Base-by-base conservation (phyloP, 2,113 vertebrate genomes). In the Accipiter cooperii region DNA sequence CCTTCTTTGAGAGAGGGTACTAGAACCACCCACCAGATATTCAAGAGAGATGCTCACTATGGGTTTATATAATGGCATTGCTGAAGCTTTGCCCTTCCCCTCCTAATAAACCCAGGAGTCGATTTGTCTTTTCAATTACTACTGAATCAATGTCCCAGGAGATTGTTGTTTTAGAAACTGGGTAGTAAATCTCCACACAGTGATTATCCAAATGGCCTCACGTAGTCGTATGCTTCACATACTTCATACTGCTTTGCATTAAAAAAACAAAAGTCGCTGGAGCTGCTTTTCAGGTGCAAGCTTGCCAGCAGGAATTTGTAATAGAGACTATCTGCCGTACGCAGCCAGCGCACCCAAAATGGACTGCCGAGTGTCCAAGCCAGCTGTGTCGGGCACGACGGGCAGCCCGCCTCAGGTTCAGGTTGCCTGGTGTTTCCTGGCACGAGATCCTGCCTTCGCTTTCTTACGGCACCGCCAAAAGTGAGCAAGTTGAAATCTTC, bases 351-450 rank as follows among this genome's bases (percentile, higher is more conserved):
- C 46, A 76, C 17, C 58, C 4, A 1, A 69, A 82, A 74, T 14
- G 17, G 10, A 44, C 33, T 68, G 38, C 70, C 1, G 3, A 60
- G 65, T 14, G 64, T 12, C 61, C 84, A 52, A 52, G 73, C 31
- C 26, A 71, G 46, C 65, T 65, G 61, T 40, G 58, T 51, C 0
- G 0, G 69, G 65, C n/a, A 66, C 34, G 31, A 31, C 0, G 0
- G 74, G 36, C 33, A 77, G 61, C 66, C 12, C 0, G 0, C 46
- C 81, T 52, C 4, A 2, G n/a, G 49, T 29, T 71, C 65, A 57
- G 57, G 47, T 44, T 88, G 34, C 36, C 58, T 38, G 28, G 75
- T 7, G 15, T 60, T 84, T 58, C 17, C 89, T 54, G 77, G 81
- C 71, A 46, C 0, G 1, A 80, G 51, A 83, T 52, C n/a, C n/a